Conservation (phyloP, 2,797 vertebrate genomes). For the Mormyrus hasselquistii region DNA sequence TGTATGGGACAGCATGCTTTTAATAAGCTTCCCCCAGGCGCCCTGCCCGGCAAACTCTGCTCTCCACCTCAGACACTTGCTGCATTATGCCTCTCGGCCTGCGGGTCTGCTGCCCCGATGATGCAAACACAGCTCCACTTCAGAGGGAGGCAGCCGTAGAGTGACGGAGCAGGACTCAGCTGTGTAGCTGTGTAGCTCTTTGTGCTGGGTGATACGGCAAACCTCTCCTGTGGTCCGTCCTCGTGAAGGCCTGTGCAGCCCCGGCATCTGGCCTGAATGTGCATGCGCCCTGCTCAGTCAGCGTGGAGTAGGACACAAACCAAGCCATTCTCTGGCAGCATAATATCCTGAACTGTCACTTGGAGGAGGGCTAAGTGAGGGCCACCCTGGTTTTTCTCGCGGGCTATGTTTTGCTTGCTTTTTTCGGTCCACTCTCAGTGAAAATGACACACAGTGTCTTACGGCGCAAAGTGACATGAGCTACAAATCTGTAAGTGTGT, state of each 20-base stretch:
- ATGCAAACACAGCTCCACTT: constrained; percentile 1
- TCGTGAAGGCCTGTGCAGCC: not conserved
- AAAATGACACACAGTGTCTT: not conserved
- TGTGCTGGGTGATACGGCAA: not conserved
- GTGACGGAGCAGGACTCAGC: not conserved
- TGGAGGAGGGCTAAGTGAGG: not conserved
- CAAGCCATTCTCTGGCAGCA: not conserved
- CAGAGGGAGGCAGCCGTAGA: not conserved
- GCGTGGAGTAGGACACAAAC: not conserved
- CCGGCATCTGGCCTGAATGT: constrained; percentile 5
- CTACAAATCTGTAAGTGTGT: not conserved
- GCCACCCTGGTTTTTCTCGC: not conserved
- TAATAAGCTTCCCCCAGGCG: not conserved
- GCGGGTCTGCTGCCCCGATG: not conserved
- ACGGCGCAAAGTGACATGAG: not conserved
- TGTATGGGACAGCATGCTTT: not conserved
- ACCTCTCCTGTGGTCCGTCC: not conserved
- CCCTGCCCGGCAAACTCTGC: not conserved
- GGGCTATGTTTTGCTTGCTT: not conserved
- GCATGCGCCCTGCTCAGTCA: not conserved
- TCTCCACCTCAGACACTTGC: not conserved
- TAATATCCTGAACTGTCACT: constrained; percentile 1
- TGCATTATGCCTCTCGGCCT: not conserved
- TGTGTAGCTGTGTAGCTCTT: not conserved
- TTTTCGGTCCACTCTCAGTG: not conserved